A percentile compares a stretch with the other conserved stretches of the same genome.
These are phyloP conservation scores for Tenthredo livida DNA, from an alignment of 2,888 invertebrate genomes.

Conservation along the genomic window DNA sequence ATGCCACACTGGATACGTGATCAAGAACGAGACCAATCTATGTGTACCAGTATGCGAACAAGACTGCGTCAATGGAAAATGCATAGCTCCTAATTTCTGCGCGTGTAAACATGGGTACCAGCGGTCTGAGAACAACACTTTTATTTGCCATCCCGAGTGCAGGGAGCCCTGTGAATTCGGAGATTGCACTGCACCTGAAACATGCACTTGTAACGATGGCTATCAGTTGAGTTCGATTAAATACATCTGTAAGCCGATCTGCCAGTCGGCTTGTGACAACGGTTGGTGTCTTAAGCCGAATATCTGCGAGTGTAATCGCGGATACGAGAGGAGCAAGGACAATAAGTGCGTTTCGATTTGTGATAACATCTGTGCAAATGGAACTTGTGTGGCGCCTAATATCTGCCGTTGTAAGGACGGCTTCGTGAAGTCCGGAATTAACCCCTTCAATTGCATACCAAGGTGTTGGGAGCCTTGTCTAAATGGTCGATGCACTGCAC, in stretches of 20 bases:
- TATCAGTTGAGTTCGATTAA: constrained; percentile 62
- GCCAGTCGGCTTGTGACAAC: constrained; percentile 78
- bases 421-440: constrained; percentile 55
- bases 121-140: constrained; percentile 59
- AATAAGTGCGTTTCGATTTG: constrained; percentile 72
- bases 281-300: constrained; percentile 75
- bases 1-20: constrained; percentile 80
- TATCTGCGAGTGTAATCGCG: constrained; percentile 67
- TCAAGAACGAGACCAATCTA: constrained; percentile 72
- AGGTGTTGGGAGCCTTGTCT: constrained; percentile 68
- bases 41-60: constrained; percentile 72
- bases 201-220: constrained; percentile 72
- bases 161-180: constrained; percentile 73
- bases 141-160: constrained; percentile 66
- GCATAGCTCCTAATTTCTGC: constrained; percentile 62
- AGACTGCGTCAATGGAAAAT: constrained; percentile 66
- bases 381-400: constrained; percentile 69
- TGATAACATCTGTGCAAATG: constrained; percentile 67
- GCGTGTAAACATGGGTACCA: constrained; percentile 59
- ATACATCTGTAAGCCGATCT: constrained; percentile 82
- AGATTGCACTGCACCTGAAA: constrained; percentile 75
- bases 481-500: constrained; percentile 64
- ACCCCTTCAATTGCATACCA: constrained; percentile 64
- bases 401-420: constrained; percentile 67
- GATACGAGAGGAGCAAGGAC: constrained; percentile 64